These are phyloP conservation scores for Phania funesta DNA, from an alignment of 2,888 invertebrate genomes.

Conservation along the genomic window DNA sequence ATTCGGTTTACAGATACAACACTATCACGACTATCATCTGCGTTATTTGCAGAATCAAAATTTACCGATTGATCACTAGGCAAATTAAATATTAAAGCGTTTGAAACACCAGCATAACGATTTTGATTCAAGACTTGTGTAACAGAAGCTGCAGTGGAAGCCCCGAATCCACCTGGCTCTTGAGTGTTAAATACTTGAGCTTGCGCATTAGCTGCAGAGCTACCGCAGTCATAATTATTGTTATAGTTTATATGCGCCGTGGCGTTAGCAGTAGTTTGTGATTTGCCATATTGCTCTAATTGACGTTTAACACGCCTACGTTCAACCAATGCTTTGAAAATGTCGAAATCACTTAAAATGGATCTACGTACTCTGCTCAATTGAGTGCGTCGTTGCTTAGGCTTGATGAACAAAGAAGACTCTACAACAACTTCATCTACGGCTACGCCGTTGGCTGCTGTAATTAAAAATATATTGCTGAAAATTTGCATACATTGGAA, in stretches of 20 bases:
- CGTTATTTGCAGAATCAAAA: conserved; percentile 77
- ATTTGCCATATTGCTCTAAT: conserved; percentile 69
- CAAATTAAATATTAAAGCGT: conserved; percentile 77
- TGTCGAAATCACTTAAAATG: conserved; percentile 47
- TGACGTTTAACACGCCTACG: conserved; percentile 75
- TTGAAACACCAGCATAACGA: conserved; percentile 77
- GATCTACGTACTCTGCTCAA: conserved; percentile 60
- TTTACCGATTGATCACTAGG: conserved; percentile 80
- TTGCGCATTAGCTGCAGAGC: conserved; percentile 76
- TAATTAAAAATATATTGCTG: not conserved
- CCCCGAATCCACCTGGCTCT: conserved; percentile 77
- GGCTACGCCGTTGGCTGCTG: conserved; percentile 74
- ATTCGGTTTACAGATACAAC: conserved; percentile 72
- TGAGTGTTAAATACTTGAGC: conserved; percentile 78
- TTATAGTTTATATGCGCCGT: conserved; percentile 72
- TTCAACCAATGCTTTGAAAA: conserved; percentile 64
- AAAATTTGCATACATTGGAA: not conserved
- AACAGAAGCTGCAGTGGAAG: conserved; percentile 77
- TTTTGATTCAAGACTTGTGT: conserved; percentile 76
- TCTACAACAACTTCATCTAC: conserved; percentile 82
- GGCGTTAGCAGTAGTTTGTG: conserved; percentile 76
- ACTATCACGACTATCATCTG: conserved; percentile 74
- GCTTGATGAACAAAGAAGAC: conserved; percentile 80
- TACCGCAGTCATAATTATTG: conserved; percentile 71
- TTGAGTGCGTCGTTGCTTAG: conserved; percentile 74